Evolutionary conservation across 2,888 invertebrate genomes (phyloP).

Genomic region (Psococerastis gibbosa): DNA sequence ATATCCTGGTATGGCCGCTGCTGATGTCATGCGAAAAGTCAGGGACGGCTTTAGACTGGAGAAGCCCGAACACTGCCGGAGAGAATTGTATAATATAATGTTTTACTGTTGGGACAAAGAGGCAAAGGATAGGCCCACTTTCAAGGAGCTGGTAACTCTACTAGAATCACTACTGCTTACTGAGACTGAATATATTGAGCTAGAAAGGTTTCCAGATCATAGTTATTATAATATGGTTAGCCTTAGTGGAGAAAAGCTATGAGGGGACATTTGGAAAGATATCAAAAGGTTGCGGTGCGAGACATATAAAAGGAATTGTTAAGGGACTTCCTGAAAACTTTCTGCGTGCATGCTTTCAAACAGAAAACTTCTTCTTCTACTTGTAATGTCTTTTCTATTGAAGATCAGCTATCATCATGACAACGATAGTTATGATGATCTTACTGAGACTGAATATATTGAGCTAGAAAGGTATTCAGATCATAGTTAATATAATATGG

Average conservation of each 20-base stretch:
- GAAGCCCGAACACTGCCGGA: slow-evolving; percentile 82
- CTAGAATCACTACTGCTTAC: slow-evolving; percentile 68
- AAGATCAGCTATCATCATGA: no score
- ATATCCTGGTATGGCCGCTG: slow-evolving; percentile 80
- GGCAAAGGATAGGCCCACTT: slow-evolving; percentile 63
- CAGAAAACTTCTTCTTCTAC: no score
- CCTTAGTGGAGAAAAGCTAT: slow-evolving; percentile 66
- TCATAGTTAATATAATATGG: slow-evolving; percentile 77
- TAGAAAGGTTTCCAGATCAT: slow-evolving; percentile 82
- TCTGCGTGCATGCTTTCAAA: no score
- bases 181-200: slow-evolving; percentile 84
- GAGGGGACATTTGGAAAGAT: slow-evolving; percentile 17
- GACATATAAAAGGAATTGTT: no score
- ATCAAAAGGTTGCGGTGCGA: no score
- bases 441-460: slow-evolving; percentile 85
- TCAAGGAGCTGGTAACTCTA: slow-evolving; percentile 60
- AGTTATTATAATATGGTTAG: slow-evolving; percentile 76
- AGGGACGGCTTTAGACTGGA: slow-evolving; percentile 75
- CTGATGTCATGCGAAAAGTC: slow-evolving; percentile 60
- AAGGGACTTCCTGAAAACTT: no score
- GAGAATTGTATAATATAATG: slow-evolving; percentile 88
- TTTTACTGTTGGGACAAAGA: slow-evolving; percentile 89
- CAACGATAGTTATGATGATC: no score
- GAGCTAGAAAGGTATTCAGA: slow-evolving; percentile 83
- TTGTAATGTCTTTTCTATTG: no score